Percentiles rank a stretch among this genome's conserved stretches.
Evolutionary conservation across 2,113 vertebrate genomes (phyloP).

Genomic region (Pardalotus punctatus): DNA sequence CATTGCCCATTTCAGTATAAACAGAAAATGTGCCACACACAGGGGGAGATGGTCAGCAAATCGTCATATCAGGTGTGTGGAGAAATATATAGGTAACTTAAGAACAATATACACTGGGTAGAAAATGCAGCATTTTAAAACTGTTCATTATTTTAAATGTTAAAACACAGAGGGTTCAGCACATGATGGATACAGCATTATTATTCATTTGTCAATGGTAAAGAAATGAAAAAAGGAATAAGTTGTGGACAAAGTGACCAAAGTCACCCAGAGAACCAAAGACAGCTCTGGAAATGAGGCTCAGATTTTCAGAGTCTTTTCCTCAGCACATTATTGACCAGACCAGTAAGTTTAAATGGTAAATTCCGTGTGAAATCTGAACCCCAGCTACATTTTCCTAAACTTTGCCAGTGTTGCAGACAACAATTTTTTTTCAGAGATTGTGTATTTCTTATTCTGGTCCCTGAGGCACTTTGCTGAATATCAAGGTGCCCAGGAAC

Average conservation of each 20-base stretch:
- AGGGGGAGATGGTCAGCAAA: neutral
- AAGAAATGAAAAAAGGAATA: neutral
- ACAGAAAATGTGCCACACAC: neutral
- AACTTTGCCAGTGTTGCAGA: neutral
- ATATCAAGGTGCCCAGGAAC: neutral
- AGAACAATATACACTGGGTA: neutral
- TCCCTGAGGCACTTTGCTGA: neutral
- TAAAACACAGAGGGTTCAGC: neutral
- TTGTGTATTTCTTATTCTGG: accelerated
- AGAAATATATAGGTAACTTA: neutral
- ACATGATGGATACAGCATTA: neutral
- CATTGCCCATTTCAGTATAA: neutral
- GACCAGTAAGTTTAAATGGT: neutral
- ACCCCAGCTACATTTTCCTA: neutral
- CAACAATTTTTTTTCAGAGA: neutral
- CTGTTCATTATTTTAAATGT: neutral
- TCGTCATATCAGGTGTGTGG: neutral
- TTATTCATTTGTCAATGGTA: neutral
- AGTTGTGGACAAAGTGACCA: neutral
- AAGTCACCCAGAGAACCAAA: neutral
- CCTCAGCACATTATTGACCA: neutral
- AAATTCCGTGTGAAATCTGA: neutral
- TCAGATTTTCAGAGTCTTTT: neutral
- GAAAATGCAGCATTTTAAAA: neutral
- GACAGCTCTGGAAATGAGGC: neutral